phyloP scores from a whole-genome alignment of 2,113 vertebrate species.

The Syngnathoides biaculeatus region DNA sequence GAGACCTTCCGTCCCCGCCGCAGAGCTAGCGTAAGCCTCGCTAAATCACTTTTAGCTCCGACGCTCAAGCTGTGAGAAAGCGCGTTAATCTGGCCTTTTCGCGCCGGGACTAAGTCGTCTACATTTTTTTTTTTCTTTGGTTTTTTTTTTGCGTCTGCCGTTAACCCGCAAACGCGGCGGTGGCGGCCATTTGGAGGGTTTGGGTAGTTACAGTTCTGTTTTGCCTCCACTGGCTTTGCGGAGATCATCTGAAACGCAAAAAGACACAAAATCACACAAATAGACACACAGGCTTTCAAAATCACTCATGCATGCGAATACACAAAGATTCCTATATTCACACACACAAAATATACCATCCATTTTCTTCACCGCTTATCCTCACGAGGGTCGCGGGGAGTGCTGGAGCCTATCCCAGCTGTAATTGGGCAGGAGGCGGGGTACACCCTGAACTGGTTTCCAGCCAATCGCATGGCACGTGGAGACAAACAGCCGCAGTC shows the following conservation, averaged over 20 bases:
- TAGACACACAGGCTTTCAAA: neutral
- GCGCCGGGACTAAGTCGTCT: conserved; percentile 50
- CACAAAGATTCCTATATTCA: too few relatives aligned
- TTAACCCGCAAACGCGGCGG: conserved; percentile 56
- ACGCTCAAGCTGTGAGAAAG: conserved; percentile 68
- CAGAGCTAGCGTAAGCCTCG: conserved; percentile 66
- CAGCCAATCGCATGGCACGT: too few relatives aligned
- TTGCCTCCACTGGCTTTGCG: neutral
- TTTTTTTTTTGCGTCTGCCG: conserved; percentile 61
- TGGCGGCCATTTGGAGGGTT: conserved; percentile 50
- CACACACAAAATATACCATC: neutral
- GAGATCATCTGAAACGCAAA: neutral
- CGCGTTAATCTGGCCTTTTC: conserved; percentile 69
- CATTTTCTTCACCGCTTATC: too few relatives aligned
- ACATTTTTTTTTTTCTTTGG: too few relatives aligned
- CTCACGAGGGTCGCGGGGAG: too few relatives aligned
- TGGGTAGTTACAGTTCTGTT: conserved; percentile 54
- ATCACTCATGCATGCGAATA: neutral
- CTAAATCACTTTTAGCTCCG: conserved; percentile 66
- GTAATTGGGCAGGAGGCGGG: too few relatives aligned
- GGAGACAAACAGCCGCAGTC: too few relatives aligned
- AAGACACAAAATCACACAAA: neutral
- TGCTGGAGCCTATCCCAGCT: too few relatives aligned
- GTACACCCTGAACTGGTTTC: too few relatives aligned
- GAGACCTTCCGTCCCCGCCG: conserved; percentile 60